These are phyloP conservation scores for Nomada flava DNA, from an alignment of 2,888 invertebrate species.

Conservation along the genomic window DNA sequence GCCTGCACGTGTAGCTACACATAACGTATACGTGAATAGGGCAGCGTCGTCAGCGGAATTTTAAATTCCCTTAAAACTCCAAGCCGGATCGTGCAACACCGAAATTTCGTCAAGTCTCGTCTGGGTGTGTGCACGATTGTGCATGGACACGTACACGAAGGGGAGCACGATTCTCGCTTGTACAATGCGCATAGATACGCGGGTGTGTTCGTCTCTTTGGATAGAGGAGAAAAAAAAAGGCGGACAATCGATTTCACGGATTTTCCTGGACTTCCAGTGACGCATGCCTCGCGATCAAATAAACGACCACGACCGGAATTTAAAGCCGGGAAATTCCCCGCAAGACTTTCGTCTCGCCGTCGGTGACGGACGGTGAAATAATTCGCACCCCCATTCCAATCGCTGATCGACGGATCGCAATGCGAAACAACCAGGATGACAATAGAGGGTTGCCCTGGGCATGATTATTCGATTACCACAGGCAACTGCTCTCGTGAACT, in stretches of 20 bases:
- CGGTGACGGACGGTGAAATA: background rate
- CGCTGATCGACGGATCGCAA: slow-evolving; percentile 1
- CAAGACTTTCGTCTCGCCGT: background rate
- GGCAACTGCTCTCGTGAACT: too few species aligned
- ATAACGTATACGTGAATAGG: slow-evolving; percentile 61
- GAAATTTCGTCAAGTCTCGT: slow-evolving; percentile 63
- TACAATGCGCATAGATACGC: slow-evolving; percentile 15
- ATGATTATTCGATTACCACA: background rate
- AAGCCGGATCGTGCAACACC: slow-evolving; percentile 54
- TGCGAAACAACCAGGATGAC: background rate
- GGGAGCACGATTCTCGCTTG: background rate
- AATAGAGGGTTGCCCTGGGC: background rate
- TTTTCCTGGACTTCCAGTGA: slow-evolving; percentile 41
- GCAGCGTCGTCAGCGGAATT: slow-evolving; percentile 75
- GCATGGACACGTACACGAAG: background rate
- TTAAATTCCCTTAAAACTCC: slow-evolving; percentile 74
- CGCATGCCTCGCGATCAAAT: slow-evolving; percentile 33
- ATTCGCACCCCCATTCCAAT: background rate
- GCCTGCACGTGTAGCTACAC: slow-evolving; percentile 40
- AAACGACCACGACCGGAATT: slow-evolving; percentile 41
- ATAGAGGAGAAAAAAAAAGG: slow-evolving; percentile 13
- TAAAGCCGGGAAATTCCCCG: slow-evolving; percentile 14
- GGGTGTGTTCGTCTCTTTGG: slow-evolving; percentile 15
- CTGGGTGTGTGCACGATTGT: slow-evolving; percentile 4
- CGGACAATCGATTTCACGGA: slow-evolving; percentile 50